These are phyloP conservation scores for Acomys russatus DNA, from an alignment of 2,797 vertebrate genomes.

Conservation along the genomic window DNA sequence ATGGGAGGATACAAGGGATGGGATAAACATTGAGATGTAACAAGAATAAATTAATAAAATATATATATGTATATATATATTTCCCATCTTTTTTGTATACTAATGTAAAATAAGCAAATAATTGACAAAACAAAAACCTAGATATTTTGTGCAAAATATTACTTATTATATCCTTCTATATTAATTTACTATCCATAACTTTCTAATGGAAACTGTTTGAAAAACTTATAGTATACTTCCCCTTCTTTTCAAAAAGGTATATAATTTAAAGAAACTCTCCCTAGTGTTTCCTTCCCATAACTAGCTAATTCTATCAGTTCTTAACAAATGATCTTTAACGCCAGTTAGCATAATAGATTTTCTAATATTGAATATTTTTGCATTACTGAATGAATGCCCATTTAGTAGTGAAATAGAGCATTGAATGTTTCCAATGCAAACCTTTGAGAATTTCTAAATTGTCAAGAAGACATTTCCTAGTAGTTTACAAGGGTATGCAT, in stretches of 20 bases:
- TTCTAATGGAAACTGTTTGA: background rate
- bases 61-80: too few relatives aligned
- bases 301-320: background rate
- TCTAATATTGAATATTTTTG: slow-evolving; percentile 23
- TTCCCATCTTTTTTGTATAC: background rate
- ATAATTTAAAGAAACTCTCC: background rate
- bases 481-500: background rate
- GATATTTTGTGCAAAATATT: background rate
- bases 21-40: too few relatives aligned
- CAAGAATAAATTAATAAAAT: too few relatives aligned
- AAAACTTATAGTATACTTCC: background rate
- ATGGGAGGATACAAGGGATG: too few relatives aligned
- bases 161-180: background rate
- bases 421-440: slow-evolving; percentile 16
- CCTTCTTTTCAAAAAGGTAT: background rate
- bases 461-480: background rate
- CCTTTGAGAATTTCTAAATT: slow-evolving; percentile 18
- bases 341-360: background rate
- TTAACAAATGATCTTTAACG: background rate
- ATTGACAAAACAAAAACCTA: background rate
- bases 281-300: background rate
- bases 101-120: background rate
- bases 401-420: background rate
- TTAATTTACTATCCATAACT: background rate
- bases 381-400: background rate